A percentile compares a stretch with the other conserved stretches of the same genome.
These are phyloP conservation scores for Cheirogaleus medius DNA, from an alignment of 2,113 vertebrate species.

Conservation along the genomic window DNA sequence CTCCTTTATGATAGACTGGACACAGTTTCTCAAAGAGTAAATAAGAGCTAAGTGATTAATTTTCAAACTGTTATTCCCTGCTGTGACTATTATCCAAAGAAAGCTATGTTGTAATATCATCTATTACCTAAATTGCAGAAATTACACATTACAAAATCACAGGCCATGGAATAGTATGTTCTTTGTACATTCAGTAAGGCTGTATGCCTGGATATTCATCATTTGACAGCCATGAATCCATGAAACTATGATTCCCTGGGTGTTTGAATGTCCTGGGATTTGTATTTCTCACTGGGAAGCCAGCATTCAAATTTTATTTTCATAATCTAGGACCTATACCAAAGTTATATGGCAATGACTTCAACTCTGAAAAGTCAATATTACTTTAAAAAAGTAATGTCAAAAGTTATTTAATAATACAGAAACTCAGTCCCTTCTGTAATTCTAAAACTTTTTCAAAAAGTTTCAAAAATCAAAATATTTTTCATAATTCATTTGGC, in stretches of 20 bases:
- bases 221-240: background rate
- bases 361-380: background rate
- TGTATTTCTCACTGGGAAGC: background rate
- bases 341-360: background rate
- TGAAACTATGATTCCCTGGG: background rate
- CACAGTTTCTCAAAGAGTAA: background rate
- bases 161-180: background rate
- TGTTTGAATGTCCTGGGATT: background rate
- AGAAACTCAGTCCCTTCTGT: background rate
- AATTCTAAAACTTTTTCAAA: background rate
- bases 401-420: background rate
- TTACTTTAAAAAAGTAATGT: constrained; percentile 20
- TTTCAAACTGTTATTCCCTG: background rate
- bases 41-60: constrained; percentile 44
- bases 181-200: background rate
- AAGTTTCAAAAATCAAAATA: background rate
- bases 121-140: background rate
- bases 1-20: background rate
- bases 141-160: background rate
- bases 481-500: background rate
- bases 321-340: background rate
- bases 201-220: background rate
- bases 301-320: background rate
- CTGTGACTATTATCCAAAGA: background rate
- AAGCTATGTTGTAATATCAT: background rate